Percentiles rank a stretch among this genome's conserved stretches.
phyloP scores from a whole-genome alignment of 2,113 vertebrate species.

The Echinops telfairi region DNA sequence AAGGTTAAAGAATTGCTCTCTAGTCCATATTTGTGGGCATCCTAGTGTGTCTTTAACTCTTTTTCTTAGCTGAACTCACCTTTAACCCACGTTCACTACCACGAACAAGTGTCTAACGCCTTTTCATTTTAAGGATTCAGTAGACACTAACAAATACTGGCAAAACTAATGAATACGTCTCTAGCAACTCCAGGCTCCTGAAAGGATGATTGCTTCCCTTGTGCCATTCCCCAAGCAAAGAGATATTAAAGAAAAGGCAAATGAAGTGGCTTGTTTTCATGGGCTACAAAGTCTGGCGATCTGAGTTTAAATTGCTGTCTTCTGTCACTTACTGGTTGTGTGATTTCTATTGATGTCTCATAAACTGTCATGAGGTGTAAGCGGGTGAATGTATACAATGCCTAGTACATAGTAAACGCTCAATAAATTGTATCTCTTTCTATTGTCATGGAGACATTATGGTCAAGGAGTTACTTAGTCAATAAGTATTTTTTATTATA shows the following conservation, averaged over 20 bases:
- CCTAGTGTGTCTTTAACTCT: conserved; percentile 49
- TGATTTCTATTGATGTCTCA: neutral
- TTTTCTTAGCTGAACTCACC: conserved; percentile 51
- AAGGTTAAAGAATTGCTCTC: neutral
- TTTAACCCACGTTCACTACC: conserved; percentile 18
- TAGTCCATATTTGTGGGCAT: neutral
- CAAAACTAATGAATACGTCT: neutral
- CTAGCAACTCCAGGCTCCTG: conserved; percentile 24
- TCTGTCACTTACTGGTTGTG: neutral
- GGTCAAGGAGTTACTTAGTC: neutral
- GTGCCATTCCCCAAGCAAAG: conserved; percentile 46
- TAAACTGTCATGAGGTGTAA: conserved; percentile 2
- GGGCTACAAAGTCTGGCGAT: neutral
- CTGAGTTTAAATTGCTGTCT: neutral
- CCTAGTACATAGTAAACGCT: neutral
- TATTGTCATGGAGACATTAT: neutral
- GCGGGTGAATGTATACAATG: neutral
- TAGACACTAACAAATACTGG: conserved; percentile 55
- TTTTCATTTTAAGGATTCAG: conserved; percentile 56
- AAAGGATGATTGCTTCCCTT: conserved; percentile 36
- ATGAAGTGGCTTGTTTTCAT: conserved; percentile 2
- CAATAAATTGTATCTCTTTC: neutral
- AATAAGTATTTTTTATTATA: conserved; percentile 26
- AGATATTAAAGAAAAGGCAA: conserved; percentile 9
- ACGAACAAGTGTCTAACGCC: conserved; percentile 35